Evolutionary conservation across 2,113 vertebrate species (phyloP), one percentile per base, ranked within the genome.

Genomic region (Forbesichthys agassizii): DNA sequence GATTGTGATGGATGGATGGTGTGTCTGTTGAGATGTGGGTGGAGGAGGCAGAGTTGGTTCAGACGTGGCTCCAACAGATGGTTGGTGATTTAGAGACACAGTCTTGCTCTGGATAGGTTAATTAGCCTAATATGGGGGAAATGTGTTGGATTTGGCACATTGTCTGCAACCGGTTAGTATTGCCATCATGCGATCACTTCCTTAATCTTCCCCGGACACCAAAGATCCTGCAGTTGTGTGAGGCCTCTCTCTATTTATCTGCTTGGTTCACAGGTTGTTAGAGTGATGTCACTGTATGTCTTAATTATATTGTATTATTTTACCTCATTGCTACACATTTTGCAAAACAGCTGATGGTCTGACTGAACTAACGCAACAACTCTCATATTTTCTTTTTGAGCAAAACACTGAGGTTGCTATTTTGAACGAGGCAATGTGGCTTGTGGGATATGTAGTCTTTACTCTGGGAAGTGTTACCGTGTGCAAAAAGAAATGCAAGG

Each of bases 51-150:
- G 71, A 67, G 77, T 89, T 87, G 89, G 84, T 79, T 75, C 76
- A 71, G 80, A 84, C 77, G 76, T 71, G 16, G 13, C 59, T 59
- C 75, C 80, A 86, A 88, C 91, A 91, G 91, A 92, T 92, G 92
- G 91, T 82, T 27, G 84, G 79, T 80, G 89, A 88, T 92, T 90
- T 80, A 79, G 75, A 86, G 81, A 85, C 6, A 59, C 71, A 73
- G 88, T 84, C 87, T 82, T 64, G 27, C 78, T 78, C 73, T 73
- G 80, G 84, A 89, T 88, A 89, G 86, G 85, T 91, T 91, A 90
- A 92, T 93, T 92, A 90, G 88, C 80, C 78, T 48, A 81, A 89
- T 88, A 82, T 88, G 88, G 84, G 84, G 79, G 90, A 84, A 89
- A 84, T 77, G 81, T 89, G 90, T 88, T 84, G 47, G 53, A 74